Evolutionary conservation across 2,888 invertebrate genomes (phyloP).

Genomic region (Pecten maximus): DNA sequence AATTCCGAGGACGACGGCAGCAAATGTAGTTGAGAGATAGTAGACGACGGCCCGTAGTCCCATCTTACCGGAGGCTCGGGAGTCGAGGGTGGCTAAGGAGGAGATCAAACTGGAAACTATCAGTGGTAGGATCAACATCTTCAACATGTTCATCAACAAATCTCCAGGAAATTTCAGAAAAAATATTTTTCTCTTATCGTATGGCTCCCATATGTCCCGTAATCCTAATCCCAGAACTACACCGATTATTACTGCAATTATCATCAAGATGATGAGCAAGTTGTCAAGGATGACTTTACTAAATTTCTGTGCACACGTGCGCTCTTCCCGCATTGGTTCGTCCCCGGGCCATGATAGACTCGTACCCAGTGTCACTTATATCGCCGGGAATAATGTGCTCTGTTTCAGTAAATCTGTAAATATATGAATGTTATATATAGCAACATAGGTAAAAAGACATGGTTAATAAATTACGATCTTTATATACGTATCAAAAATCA

Average conservation of each 20-base stretch:
- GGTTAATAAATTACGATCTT: no score
- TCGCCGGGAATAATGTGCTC: background rate
- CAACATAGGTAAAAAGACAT: no score
- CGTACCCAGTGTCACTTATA: background rate
- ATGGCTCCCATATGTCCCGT: conserved; percentile 84
- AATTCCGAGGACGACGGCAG: conserved; percentile 94
- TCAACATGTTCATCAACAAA: conserved; percentile 87
- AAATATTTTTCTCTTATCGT: conserved; percentile 86
- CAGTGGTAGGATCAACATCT: conserved; percentile 88
- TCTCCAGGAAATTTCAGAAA: conserved; percentile 87
- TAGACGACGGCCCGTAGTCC: conserved; percentile 92
- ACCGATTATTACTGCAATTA: conserved; percentile 85
- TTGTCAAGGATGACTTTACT: conserved; percentile 72
- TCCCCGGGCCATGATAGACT: background rate
- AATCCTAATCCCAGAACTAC: conserved; percentile 85
- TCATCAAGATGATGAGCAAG: conserved; percentile 85
- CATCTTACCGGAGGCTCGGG: conserved; percentile 93
- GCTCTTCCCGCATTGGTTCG: background rate
- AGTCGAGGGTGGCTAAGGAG: conserved; percentile 92
- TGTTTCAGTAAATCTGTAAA: background rate
- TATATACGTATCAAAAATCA: no score
- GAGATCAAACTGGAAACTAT: conserved; percentile 87
- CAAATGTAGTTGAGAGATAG: conserved; percentile 94
- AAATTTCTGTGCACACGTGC: conserved; percentile 42
- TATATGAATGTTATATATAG: background rate